Evolutionary conservation across 2,797 vertebrate genomes (phyloP).

Genomic region (Pipistrellus kuhlii): DNA sequence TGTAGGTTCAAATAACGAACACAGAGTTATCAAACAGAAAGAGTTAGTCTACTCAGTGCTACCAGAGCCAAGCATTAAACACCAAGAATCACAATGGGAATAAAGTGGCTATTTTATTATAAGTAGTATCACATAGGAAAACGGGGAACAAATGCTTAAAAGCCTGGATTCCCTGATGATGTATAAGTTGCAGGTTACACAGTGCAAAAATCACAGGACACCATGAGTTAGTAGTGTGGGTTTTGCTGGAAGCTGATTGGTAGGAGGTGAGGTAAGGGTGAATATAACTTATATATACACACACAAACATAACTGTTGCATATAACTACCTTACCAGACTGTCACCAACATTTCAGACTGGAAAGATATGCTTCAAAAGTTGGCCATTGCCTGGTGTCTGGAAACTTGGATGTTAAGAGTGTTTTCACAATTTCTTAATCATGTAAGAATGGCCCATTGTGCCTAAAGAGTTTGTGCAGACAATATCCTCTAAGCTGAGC

Average conservation of each 20-base stretch:
- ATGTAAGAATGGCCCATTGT: not conserved
- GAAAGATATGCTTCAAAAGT: not conserved
- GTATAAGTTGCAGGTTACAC: not conserved
- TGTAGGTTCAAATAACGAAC: not conserved
- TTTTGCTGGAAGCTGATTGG: not conserved
- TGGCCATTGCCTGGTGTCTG: not conserved
- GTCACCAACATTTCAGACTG: not conserved
- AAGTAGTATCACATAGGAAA: not conserved
- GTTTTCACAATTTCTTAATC: not conserved
- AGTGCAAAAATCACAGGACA: not conserved
- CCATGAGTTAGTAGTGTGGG: not conserved
- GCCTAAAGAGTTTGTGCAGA: not conserved
- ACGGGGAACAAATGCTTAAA: not conserved
- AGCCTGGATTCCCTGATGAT: not conserved
- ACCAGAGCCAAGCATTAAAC: not conserved
- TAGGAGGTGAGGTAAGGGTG: not conserved
- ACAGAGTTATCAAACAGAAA: not conserved
- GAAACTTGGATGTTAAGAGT: not conserved
- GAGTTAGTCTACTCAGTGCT: not conserved
- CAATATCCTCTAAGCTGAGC: not conserved
- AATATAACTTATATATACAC: too few relatives aligned
- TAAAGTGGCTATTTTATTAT: not conserved
- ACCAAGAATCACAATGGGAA: not conserved
- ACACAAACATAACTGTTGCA: not conserved
- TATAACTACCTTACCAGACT: not conserved